phyloP scores from a whole-genome alignment of 1,140 invertebrate species.

The Gyrodactylus salaris region DNA sequence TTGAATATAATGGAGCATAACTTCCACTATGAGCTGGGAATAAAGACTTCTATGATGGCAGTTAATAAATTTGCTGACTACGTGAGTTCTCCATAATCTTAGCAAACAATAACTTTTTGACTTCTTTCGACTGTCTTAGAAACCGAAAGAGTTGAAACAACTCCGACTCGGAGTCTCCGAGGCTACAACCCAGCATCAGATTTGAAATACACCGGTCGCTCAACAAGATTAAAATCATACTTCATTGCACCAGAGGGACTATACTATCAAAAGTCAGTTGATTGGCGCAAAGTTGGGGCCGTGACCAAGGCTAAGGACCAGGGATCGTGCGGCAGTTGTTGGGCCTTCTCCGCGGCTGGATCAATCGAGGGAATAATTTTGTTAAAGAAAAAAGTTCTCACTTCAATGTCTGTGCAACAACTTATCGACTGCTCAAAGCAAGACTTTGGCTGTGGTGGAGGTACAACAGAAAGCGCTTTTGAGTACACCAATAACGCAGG shows the following conservation, averaged over 20 bases:
- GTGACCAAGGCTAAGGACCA: constrained; percentile 14
- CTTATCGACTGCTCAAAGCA: constrained; percentile 42
- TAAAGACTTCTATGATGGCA: background rate
- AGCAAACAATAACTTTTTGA: too few species aligned
- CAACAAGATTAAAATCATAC: too few species aligned
- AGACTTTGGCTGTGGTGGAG: background rate
- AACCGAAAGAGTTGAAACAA: background rate
- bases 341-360: constrained; percentile 28
- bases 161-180: background rate
- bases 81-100: too few species aligned
- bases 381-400: constrained; percentile 36
- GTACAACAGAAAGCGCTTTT: constrained; percentile 8
- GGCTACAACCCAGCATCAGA: background rate
- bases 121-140: background rate
- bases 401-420: constrained; percentile 73
- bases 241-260: background rate
- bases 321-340: background rate
- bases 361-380: constrained; percentile 64
- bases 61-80: background rate
- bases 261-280: constrained; percentile 11
- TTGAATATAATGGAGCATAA: too few species aligned
- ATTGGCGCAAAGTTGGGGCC: constrained; percentile 14
- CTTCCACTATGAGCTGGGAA: background rate
- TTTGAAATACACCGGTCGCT: too few species aligned
- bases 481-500: constrained; percentile 12